phyloP scores from a whole-genome alignment of 2,888 invertebrate species.

The Acronicta leporina region DNA sequence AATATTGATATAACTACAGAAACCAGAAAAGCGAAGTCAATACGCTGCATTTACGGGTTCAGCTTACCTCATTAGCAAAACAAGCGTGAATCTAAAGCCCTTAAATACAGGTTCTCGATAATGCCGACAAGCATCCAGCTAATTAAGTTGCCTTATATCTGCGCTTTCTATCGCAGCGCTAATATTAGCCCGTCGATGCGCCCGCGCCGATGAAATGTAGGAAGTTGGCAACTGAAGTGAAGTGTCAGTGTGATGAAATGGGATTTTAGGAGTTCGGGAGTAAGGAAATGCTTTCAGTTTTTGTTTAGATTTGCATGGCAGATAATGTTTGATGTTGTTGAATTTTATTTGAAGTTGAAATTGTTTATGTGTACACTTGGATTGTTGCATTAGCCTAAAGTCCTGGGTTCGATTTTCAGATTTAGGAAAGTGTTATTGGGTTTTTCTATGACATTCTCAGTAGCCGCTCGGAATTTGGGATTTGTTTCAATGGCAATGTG shows the following conservation, averaged over 20 bases:
- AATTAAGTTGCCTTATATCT: constrained; percentile 35
- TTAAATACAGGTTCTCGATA: constrained; percentile 15
- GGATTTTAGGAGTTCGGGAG: constrained; percentile 2
- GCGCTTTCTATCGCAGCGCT: constrained; percentile 34
- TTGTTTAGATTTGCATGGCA: constrained; percentile 16
- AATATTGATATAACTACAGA: too few species aligned
- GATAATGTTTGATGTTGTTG: not conserved
- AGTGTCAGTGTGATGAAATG: constrained; percentile 31
- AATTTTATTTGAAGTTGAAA: too few species aligned
- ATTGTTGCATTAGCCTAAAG: too few species aligned
- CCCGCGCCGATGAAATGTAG: constrained; percentile 35
- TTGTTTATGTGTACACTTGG: too few species aligned
- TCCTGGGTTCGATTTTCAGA: too few species aligned
- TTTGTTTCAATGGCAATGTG: too few species aligned
- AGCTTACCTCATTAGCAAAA: constrained; percentile 1
- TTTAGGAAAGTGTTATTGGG: too few species aligned
- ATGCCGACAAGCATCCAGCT: constrained; percentile 16
- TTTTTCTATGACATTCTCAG: too few species aligned
- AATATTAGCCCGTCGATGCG: constrained; percentile 39
- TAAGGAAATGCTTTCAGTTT: constrained; percentile 29
- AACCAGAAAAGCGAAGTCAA: too few species aligned
- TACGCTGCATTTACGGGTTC: too few species aligned
- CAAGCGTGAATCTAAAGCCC: not conserved
- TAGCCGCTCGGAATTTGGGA: too few species aligned
- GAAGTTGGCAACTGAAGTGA: constrained; percentile 35